These are phyloP conservation scores for Meriones unguiculatus DNA, from an alignment of 2,113 vertebrate species.

Conservation along the genomic window DNA sequence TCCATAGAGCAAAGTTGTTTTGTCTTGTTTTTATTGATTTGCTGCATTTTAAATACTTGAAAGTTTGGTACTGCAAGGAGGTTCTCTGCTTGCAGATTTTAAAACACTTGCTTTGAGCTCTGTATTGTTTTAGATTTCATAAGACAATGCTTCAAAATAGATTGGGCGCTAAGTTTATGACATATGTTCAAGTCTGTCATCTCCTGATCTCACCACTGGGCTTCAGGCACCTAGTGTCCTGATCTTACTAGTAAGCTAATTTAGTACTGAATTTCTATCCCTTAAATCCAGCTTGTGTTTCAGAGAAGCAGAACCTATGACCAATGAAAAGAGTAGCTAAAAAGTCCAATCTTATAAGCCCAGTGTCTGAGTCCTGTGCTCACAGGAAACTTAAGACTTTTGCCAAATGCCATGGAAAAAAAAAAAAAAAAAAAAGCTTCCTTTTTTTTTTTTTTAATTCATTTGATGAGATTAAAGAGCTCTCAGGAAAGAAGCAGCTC, in stretches of 20 bases:
- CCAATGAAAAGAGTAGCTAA: background rate
- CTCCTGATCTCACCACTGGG: background rate
- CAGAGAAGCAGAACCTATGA: background rate
- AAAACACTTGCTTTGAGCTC: background rate
- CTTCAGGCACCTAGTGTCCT: background rate
- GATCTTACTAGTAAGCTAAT: background rate
- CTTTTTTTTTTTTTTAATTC: background rate
- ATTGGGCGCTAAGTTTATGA: background rate
- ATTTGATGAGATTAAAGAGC: background rate
- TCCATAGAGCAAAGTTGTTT: constrained; percentile 8
- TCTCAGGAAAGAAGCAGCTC: fast-evolving
- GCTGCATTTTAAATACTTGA: too few species aligned
- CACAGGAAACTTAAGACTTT: background rate
- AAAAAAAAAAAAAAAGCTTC: background rate
- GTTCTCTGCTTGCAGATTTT: background rate
- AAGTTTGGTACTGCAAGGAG: background rate
- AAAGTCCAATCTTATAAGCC: background rate
- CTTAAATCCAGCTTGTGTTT: background rate
- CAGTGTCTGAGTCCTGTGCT: background rate
- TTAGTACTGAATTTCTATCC: background rate
- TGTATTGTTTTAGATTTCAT: background rate
- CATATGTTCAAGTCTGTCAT: background rate
- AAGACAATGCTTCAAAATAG: background rate
- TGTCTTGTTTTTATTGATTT: too few species aligned
- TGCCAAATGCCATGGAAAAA: background rate